Evolutionary conservation across 2,113 vertebrate species (phyloP).

Genomic region (Tragelaphus buxtoni): DNA sequence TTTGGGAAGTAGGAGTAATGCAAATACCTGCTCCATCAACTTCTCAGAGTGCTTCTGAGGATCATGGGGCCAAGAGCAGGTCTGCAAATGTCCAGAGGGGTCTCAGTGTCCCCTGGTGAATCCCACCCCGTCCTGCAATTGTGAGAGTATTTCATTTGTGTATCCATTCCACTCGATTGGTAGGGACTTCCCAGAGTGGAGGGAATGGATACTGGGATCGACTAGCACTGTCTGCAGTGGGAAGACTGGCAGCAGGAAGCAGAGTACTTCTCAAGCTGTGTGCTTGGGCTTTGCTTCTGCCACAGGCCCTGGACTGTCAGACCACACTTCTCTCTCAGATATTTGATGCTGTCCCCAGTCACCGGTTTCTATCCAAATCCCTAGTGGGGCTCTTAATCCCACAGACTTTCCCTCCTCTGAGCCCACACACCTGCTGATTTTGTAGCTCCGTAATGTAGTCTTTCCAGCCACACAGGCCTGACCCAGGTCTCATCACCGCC

Average conservation of each 20-base stretch:
- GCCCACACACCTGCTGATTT: neutral
- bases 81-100: neutral
- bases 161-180: neutral
- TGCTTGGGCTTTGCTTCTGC: neutral
- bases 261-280: neutral
- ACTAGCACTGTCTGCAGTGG: neutral
- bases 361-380: neutral
- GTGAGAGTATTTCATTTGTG: neutral
- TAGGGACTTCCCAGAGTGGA: neutral
- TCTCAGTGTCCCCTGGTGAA: neutral
- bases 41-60: neutral
- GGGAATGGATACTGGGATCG: neutral
- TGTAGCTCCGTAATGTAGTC: accelerated
- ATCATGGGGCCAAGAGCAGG: neutral
- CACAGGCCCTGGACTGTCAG: neutral
- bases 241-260: neutral
- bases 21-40: neutral
- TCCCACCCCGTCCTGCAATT: neutral
- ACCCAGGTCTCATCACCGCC: neutral
- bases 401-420: neutral
- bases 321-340: neutral
- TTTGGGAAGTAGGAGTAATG: neutral
- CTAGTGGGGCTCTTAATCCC: neutral
- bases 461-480: neutral
- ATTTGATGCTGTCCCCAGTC: neutral